Conservation (phyloP, 1,140 invertebrate species). For the Drosophila pruinosa region DNA sequence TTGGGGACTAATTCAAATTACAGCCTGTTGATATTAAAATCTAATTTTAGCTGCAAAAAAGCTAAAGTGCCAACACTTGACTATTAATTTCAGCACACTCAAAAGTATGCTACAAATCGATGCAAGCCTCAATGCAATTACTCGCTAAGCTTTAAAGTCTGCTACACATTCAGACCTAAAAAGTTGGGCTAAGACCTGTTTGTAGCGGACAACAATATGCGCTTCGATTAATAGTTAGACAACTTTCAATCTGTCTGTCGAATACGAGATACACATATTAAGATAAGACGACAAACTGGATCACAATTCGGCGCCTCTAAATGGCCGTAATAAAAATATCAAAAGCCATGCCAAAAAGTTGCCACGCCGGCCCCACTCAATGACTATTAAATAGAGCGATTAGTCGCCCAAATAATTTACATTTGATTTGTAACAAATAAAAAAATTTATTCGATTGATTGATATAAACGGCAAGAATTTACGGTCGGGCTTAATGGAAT, state of each 20-base stretch:
- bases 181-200: conserved; percentile 40
- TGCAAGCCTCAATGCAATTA: conserved; percentile 1
- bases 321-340: conserved; percentile 54
- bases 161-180: neutral
- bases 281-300: conserved; percentile 55
- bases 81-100: neutral
- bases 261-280: neutral
- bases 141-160: conserved; percentile 7
- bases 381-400: conserved; percentile 3
- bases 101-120: conserved; percentile 43
- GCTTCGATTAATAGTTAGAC: conserved; percentile 30
- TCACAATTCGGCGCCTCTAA: conserved; percentile 32
- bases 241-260: conserved; percentile 37
- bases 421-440: conserved; percentile 46
- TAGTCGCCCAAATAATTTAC: conserved; percentile 28
- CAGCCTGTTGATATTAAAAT: neutral
- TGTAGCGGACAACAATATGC: conserved; percentile 32
- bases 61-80: neutral
- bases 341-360: conserved; percentile 27
- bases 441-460: conserved; percentile 60
- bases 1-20: neutral
- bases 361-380: neutral
- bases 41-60: conserved; percentile 11
- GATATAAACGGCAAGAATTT: conserved; percentile 44
- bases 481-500: neutral